These are phyloP conservation scores for Pelecanoides urinatrix DNA, from an alignment of 2,113 vertebrate species.

Conservation along the genomic window DNA sequence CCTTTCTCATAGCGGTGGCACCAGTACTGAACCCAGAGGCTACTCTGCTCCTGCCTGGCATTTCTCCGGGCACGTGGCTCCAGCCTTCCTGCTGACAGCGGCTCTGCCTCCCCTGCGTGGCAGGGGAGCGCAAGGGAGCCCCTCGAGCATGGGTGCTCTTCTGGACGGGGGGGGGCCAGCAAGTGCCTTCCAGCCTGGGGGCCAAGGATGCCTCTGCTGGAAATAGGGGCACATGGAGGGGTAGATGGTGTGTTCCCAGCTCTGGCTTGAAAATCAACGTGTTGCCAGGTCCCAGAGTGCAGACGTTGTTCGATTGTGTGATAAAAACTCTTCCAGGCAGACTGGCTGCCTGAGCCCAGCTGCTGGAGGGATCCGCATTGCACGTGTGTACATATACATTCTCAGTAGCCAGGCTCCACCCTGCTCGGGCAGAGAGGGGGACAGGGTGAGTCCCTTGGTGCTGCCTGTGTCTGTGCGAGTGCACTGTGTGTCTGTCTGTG, in stretches of 20 bases:
- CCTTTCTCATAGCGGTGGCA: neutral
- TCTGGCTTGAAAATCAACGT: neutral
- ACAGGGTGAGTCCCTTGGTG: neutral
- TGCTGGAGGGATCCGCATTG: neutral
- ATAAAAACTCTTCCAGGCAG: neutral
- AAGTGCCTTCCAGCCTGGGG: neutral
- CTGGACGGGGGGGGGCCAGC: neutral
- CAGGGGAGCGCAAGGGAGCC: too few relatives aligned
- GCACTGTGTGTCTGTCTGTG: neutral
- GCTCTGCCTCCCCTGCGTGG: neutral
- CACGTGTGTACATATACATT: neutral
- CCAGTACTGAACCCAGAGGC: neutral
- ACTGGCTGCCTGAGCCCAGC: neutral
- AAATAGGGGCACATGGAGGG: neutral
- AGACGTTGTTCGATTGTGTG: neutral
- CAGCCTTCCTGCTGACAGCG: neutral
- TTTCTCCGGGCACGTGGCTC: neutral
- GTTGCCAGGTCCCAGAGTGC: neutral
- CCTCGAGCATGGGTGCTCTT: neutral
- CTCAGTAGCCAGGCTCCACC: neutral
- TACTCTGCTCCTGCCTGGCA: neutral
- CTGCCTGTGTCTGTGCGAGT: neutral
- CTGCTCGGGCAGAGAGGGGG: neutral
- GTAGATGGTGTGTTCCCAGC: neutral
- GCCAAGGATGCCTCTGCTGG: neutral